Percentiles rank a stretch among this genome's conserved stretches.
Conservation (phyloP, 2,888 invertebrate genomes). For the Agonum fuliginosum region DNA sequence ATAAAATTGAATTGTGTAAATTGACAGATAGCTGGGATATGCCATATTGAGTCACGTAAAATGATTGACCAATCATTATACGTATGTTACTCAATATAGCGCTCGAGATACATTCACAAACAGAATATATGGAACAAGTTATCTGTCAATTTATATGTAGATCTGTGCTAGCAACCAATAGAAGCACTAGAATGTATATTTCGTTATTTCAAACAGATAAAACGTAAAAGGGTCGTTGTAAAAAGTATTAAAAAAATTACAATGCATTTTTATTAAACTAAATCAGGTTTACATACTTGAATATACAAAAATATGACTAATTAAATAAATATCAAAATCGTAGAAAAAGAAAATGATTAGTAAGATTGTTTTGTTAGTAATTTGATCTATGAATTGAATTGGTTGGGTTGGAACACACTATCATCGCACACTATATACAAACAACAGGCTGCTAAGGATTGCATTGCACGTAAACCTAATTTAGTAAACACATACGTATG, state of each 20-base stretch:
- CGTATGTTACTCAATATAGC: no score
- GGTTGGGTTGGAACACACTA: constrained; percentile 46
- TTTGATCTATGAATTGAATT: constrained; percentile 14
- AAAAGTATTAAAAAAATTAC: constrained; percentile 54
- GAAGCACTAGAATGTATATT: no score
- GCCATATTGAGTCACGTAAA: no score
- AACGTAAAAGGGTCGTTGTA: neutral
- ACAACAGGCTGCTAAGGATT: constrained; percentile 25
- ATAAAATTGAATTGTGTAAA: no score
- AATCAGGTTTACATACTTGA: constrained; percentile 60
- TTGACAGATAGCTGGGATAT: no score
- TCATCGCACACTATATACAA: constrained; percentile 60
- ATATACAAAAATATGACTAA: constrained; percentile 59
- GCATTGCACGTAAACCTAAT: constrained; percentile 59
- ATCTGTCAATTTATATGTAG: no score
- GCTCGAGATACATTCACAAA: no score
- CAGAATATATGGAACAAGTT: no score
- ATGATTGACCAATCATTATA: no score
- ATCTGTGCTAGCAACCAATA: no score
- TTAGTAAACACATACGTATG: constrained; percentile 59
- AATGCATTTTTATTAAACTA: constrained; percentile 60
- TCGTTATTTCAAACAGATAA: neutral
- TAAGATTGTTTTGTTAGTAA: constrained; percentile 56
- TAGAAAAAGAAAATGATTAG: constrained; percentile 56
- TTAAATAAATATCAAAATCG: constrained; percentile 59